These are phyloP conservation scores for Nestor notabilis DNA, from an alignment of 2,113 vertebrate species.

Conservation along the genomic window DNA sequence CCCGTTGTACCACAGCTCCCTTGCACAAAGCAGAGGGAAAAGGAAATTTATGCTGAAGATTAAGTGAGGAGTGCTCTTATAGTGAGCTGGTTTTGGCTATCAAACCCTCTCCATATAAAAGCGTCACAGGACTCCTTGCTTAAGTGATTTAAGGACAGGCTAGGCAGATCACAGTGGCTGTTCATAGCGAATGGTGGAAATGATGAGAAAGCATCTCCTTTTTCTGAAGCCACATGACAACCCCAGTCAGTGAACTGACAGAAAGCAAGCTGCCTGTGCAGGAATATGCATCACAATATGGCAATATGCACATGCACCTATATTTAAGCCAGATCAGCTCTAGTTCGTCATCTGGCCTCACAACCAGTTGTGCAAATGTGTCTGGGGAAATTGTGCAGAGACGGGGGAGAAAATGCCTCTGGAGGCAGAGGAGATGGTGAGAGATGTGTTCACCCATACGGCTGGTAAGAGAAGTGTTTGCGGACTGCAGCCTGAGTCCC, in stretches of 20 bases:
- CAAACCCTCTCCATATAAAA: neutral
- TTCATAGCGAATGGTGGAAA: neutral
- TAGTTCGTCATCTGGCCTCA: neutral
- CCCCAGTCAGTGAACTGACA: neutral
- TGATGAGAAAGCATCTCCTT: neutral
- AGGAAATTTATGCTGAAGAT: neutral
- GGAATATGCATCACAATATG: neutral
- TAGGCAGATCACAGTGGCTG: neutral
- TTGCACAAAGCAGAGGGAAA: neutral
- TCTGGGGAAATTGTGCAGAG: neutral
- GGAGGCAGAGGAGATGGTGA: neutral
- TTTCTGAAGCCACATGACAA: neutral
- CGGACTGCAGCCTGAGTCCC: neutral
- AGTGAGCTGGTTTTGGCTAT: neutral
- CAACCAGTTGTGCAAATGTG: neutral
- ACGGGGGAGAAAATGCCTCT: neutral
- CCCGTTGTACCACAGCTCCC: fast-evolving
- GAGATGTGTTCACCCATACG: fast-evolving
- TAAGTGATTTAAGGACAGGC: neutral
- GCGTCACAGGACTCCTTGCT: neutral
- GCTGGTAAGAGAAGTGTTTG: neutral
- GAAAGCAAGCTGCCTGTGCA: neutral
- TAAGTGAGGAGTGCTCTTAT: neutral
- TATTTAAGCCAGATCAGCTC: neutral
- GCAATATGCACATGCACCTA: neutral